These are phyloP conservation scores for Anolis sagrei DNA, from an alignment of 2,113 vertebrate genomes.

Conservation along the genomic window DNA sequence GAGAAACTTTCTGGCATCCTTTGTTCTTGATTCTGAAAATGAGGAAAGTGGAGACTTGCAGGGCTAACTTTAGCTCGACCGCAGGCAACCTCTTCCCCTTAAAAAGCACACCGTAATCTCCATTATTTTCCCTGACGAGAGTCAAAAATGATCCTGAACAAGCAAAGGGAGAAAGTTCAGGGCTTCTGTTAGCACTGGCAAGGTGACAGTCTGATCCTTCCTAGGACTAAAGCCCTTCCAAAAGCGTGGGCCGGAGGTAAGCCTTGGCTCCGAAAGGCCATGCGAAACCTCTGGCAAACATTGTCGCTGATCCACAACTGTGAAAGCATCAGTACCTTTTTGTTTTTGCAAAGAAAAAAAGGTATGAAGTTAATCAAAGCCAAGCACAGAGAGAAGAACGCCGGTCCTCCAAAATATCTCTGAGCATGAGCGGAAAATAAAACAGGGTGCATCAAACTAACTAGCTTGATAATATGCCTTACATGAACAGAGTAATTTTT, in stretches of 20 bases:
- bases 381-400: no score
- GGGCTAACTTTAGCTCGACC: background rate
- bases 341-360: background rate
- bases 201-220: background rate
- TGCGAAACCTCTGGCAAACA: background rate
- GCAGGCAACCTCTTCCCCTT: background rate
- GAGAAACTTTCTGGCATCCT: background rate
- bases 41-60: no score
- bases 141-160: background rate
- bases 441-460: no score
- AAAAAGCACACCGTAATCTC: background rate
- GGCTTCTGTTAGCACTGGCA: background rate
- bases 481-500: no score
- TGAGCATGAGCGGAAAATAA: no score
- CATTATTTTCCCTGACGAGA: background rate
- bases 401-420: no score
- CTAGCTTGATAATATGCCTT: no score
- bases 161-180: background rate
- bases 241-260: slow-evolving; percentile 5
- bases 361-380: background rate
- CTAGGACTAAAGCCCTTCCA: background rate
- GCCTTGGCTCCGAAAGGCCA: background rate
- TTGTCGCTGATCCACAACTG: background rate
- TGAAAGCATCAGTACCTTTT: background rate
- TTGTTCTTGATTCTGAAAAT: background rate